These are phyloP conservation scores for Hyles vespertilio DNA, from an alignment of 1,140 invertebrate genomes.

Conservation along the genomic window DNA sequence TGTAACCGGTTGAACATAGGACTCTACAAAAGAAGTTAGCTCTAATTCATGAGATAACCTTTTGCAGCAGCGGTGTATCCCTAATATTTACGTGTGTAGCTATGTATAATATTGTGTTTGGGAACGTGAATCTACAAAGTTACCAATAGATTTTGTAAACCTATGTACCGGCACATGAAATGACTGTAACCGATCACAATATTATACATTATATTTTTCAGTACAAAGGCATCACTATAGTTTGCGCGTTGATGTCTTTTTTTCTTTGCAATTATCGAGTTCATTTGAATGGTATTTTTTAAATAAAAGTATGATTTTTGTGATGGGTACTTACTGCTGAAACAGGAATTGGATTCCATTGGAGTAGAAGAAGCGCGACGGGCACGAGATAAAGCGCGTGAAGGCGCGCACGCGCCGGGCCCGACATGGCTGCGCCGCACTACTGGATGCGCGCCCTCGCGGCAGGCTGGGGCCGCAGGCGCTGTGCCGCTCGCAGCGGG, in stretches of 20 bases:
- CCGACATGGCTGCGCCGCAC: constrained; percentile 67
- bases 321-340: constrained; percentile 54
- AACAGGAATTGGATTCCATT: constrained; percentile 45
- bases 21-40: too few relatives aligned
- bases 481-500: constrained; percentile 35
- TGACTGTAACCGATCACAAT: not conserved
- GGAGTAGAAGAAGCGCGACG: constrained; percentile 46
- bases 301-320: constrained; percentile 7
- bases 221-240: not conserved
- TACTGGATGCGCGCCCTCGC: constrained; percentile 61
- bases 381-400: constrained; percentile 46
- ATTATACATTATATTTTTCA: not conserved
- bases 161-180: too few relatives aligned
- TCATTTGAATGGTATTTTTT: not conserved
- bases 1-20: too few relatives aligned
- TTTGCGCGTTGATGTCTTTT: constrained; percentile 63
- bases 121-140: too few relatives aligned
- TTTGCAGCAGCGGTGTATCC: too few relatives aligned
- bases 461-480: constrained; percentile 32
- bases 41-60: too few relatives aligned
- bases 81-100: too few relatives aligned
- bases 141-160: too few relatives aligned
- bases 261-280: constrained; percentile 2
- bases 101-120: too few relatives aligned
- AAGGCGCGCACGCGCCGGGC: constrained; percentile 58